Evolutionary conservation across 2,888 invertebrate species (phyloP).

Genomic region (Campoletis raptor): DNA sequence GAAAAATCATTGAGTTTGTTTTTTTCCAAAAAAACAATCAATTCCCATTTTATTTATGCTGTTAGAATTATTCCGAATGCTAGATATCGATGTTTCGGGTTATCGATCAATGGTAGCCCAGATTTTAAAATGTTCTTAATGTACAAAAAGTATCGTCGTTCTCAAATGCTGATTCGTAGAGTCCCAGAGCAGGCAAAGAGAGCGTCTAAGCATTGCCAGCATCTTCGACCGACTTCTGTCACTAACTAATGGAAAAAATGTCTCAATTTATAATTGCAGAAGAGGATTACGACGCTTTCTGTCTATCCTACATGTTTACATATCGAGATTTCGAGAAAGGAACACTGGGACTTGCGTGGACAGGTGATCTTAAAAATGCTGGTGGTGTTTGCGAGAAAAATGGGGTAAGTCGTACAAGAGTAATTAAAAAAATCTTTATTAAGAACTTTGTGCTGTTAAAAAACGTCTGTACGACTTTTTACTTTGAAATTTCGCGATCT

Average conservation of each 20-base stretch:
- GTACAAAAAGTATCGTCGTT: too few species aligned
- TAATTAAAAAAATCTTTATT: background rate
- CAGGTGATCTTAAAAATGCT: slow-evolving; percentile 96
- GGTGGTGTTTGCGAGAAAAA: slow-evolving; percentile 99
- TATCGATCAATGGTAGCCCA: background rate
- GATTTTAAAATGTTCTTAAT: background rate
- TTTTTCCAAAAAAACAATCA: background rate
- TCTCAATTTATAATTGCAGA: slow-evolving; percentile 87
- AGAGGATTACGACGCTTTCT: slow-evolving; percentile 98
- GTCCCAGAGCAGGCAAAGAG: background rate
- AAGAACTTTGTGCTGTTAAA: background rate
- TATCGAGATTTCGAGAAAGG: slow-evolving; percentile 98
- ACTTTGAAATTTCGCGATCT: background rate
- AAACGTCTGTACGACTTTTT: background rate
- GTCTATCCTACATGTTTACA: slow-evolving; percentile 98
- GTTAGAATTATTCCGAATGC: too few species aligned
- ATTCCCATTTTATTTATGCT: background rate
- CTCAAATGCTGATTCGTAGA: too few species aligned
- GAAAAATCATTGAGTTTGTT: too few species aligned
- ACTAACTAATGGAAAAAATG: background rate
- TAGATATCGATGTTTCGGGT: background rate
- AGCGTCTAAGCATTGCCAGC: background rate
- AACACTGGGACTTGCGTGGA: slow-evolving; percentile 98
- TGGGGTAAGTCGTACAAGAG: slow-evolving; percentile 88
- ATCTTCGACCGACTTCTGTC: background rate